A percentile compares a stretch with the other conserved stretches of the same genome.
phyloP scores from a whole-genome alignment of 2,888 invertebrate species.

The Torymus aiolomorphi region DNA sequence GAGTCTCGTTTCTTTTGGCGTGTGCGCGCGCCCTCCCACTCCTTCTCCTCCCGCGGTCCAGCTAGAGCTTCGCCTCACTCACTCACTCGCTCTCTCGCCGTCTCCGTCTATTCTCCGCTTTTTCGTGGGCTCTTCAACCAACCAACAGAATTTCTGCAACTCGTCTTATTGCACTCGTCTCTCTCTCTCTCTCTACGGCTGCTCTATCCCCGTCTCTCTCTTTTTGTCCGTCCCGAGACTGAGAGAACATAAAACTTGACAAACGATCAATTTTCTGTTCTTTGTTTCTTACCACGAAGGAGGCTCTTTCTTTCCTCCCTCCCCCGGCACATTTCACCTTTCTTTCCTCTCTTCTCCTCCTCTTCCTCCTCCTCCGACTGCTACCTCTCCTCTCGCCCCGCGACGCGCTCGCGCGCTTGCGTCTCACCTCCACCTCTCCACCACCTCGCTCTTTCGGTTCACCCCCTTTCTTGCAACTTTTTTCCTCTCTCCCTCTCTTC shows the following conservation, averaged over 20 bases:
- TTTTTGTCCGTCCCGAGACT: constrained; percentile 7
- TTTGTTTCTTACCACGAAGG: constrained; percentile 61
- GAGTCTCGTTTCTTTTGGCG: constrained; percentile 54
- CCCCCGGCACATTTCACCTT: constrained; percentile 48
- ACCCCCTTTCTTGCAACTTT: constrained; percentile 12
- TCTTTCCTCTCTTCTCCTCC: constrained; percentile 5
- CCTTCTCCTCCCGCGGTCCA: constrained; percentile 33
- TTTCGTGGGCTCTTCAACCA: constrained; percentile 42
- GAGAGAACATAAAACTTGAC: constrained; percentile 71
- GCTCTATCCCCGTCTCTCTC: background rate
- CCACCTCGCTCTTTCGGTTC: background rate
- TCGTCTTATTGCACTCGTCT: constrained; percentile 65
- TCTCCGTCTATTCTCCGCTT: constrained; percentile 35
- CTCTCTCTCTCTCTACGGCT: constrained; percentile 11
- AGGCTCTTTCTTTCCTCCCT: constrained; percentile 30
- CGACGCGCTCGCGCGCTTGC: background rate
- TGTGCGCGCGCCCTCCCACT: background rate
- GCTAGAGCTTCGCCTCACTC: background rate
- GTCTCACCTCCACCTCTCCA: background rate
- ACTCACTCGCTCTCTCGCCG: constrained; percentile 4
- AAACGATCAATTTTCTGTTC: constrained; percentile 73
- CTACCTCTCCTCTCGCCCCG: background rate
- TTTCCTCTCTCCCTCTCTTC: constrained; percentile 35
- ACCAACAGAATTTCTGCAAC: constrained; percentile 64
- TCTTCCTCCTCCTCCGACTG: background rate